Evolutionary conservation across 1,140 invertebrate species (phyloP), one percentile per base, ranked within the genome.

Genomic region (Drosophila sulfurigaster): DNA sequence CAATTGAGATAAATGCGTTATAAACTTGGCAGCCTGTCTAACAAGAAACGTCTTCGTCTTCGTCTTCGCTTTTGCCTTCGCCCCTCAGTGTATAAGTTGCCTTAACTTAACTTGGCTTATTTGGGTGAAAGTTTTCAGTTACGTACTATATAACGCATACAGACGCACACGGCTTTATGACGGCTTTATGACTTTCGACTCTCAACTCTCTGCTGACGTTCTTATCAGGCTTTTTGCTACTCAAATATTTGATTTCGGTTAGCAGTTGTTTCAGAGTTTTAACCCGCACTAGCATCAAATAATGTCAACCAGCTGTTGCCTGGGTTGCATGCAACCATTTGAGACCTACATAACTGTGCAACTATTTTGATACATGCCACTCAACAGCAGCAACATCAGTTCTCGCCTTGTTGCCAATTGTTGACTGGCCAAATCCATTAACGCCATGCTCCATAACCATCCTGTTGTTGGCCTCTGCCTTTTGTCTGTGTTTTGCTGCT

Each of bases 1-100:
- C 78, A 80, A 89, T 89, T 72, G 83, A 89, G 83, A 88, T 88
- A 88, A 89, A 88, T 89, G 81, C 64, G 80, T 82, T 82, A 81
- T 88, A 88, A 89, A 75, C 73, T 78, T 64, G 51, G 13, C 48
- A 63, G 41, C 13, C 51, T 45, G 48, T 68, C 66, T 62, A 38
- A 38, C 20, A 28, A 28, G 15, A 11, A 6, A 8, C 15, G 20
- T 30, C 49, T 41, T 54, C 20, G 20, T 30, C 49, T 41, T 54
- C 20, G 10, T 1, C 38, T 13, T 6, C 25, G 43, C 1, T 45
- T 35, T 46, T n/a, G 30, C 20, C 20, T 25, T 0, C 20, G 20
- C 20, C 20, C 3, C 20, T 25, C 20, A 25, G 20, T 25, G 20
- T 25, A 25, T 25, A 25, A 25, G 20, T 25, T 25, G 20, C 20